Evolutionary conservation across 2,797 vertebrate species (phyloP), one percentile per base, ranked within the genome.

Genomic region (Dendrocincla tyrannina): DNA sequence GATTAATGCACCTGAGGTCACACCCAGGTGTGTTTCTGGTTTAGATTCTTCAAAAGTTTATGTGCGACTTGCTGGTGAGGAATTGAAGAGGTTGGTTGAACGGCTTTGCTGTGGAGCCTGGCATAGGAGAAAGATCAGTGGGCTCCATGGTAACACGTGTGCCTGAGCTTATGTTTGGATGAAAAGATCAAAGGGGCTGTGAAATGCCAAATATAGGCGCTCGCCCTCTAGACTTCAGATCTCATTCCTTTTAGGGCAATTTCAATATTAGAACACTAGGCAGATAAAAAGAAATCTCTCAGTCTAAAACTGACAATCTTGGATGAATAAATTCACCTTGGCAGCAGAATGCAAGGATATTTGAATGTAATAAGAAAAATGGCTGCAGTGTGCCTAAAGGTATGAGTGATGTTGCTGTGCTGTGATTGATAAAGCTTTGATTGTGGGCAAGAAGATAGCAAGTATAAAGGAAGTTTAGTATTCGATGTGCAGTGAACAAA

Each of bases 211-310:
- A 91, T 87, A 80, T 7, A 82, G 89, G 77, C 15, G 0, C 52
- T 95, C 8, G 0, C 80, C 66, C 89, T 82, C 85, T 68, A 73
- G 80, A 86, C 83, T 93, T 93, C 19, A 79, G 35, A 69, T 96
- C 89, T 91, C 24, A n/a, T 81, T 95, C 88, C 93, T 97, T 96
- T 83, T 58, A 91, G 93, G 96, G 94, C 77, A 75, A 53, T 50
- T 75, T 93, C 96, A 72, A 30, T 95, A 94, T 94, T 89, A 92
- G 89, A 93, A 85, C 82, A 89, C 46, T 53, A 67, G 81, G 67
- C 81, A 91, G 91, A 95, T 96, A 85, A 93, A 92, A 97, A 92
- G 91, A 95, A 95, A 89, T 92, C 69, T 64, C 19, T 60, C 13
- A 8, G 84, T 94, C 93, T 88, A 78, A 96, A 91, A 42, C 63